Percentiles rank a stretch among this genome's conserved stretches.
These are phyloP conservation scores for Atta texana DNA, from an alignment of 1,140 invertebrate species.

Conservation along the genomic window DNA sequence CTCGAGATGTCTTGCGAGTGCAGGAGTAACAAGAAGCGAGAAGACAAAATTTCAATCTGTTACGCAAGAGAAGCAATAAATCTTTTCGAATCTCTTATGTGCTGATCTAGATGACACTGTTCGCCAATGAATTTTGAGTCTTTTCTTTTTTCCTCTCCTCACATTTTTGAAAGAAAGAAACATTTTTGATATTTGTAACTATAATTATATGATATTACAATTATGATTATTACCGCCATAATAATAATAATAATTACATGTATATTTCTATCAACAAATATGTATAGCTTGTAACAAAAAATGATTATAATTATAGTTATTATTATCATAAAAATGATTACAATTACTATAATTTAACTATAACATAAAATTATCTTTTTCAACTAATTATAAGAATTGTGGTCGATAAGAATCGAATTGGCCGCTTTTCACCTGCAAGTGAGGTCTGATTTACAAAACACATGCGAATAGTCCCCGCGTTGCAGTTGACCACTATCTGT, in stretches of 20 bases:
- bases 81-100: background rate
- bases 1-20: background rate
- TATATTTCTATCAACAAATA: too few relatives aligned
- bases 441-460: conserved; percentile 49
- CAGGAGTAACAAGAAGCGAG: background rate
- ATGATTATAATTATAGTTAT: too few relatives aligned
- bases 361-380: too few relatives aligned
- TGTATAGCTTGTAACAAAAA: too few relatives aligned
- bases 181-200: too few relatives aligned
- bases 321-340: too few relatives aligned
- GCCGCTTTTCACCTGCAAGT: conserved; percentile 58
- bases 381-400: background rate
- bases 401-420: conserved; percentile 41
- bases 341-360: too few relatives aligned
- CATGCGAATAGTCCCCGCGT: conserved; percentile 1
- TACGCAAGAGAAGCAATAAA: background rate
- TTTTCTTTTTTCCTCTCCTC: background rate
- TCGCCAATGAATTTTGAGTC: background rate
- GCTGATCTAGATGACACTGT: background rate
- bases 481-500: conserved; percentile 27
- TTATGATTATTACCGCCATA: too few relatives aligned
- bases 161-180: too few relatives aligned
- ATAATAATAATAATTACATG: too few relatives aligned
- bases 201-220: too few relatives aligned
- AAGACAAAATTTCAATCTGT: conserved; percentile 33